phyloP scores from a whole-genome alignment of 2,888 invertebrate genomes.

The Mechanitis messenoides region DNA sequence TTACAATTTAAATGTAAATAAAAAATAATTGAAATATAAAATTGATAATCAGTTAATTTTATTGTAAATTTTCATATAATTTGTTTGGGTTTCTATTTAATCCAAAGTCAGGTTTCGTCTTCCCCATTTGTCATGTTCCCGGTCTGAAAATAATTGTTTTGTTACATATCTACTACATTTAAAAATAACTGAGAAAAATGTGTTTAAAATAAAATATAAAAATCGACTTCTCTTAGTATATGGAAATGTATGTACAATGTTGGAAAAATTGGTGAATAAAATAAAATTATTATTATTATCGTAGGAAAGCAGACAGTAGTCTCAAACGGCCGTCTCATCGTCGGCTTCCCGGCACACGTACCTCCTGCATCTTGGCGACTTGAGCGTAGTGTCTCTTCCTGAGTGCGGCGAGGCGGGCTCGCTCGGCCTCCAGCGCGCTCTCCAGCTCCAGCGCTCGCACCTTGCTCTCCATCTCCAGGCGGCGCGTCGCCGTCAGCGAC shows the following conservation, averaged over 20 bases:
- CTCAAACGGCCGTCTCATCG: too few species aligned
- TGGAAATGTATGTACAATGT: too few species aligned
- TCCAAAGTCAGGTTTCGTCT: constrained; percentile 36
- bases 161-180: background rate
- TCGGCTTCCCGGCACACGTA: constrained; percentile 22
- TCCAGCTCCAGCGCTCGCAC: constrained; percentile 96
- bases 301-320: too few species aligned
- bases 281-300: too few species aligned
- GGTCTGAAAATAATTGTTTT: constrained; percentile 35
- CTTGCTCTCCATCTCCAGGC: constrained; percentile 98
- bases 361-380: constrained; percentile 81
- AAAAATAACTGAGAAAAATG: too few species aligned
- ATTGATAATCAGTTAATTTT: constrained; percentile 7
- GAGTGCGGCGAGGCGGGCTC: constrained; percentile 88
- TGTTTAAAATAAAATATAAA: background rate
- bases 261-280: too few species aligned
- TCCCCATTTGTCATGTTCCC: constrained; percentile 65
- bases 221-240: too few species aligned
- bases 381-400: constrained; percentile 92
- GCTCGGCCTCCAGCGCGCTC: constrained; percentile 91
- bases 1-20: constrained; percentile 21
- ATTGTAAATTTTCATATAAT: constrained; percentile 13
- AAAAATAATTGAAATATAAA: constrained; percentile 16
- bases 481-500: constrained; percentile 95
- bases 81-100: constrained; percentile 12